Evolutionary conservation across 2,888 invertebrate species (phyloP).

Genomic region (Ectropis crepuscularia): DNA sequence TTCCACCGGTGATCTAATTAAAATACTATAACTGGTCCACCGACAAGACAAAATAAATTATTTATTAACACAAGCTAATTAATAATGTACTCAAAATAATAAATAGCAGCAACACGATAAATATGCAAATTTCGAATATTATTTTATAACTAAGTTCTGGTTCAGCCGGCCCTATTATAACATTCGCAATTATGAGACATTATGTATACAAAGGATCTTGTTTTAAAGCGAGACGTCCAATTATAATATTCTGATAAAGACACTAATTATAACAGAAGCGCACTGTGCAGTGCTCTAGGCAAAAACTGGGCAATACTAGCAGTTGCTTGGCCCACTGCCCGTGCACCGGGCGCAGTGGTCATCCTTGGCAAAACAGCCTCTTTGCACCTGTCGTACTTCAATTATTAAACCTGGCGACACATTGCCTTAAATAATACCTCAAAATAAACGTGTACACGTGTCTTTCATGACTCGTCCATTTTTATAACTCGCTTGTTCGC

Average conservation of each 20-base stretch:
- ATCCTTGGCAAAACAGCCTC: constrained; percentile 73
- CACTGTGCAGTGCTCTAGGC: constrained; percentile 56
- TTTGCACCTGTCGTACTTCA: constrained; percentile 76
- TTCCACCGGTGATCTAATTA: too few species aligned
- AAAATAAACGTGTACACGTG: constrained; percentile 55
- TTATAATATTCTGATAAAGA: constrained; percentile 72
- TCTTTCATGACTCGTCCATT: constrained; percentile 33
- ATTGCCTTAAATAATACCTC: constrained; percentile 74
- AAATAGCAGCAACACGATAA: constrained; percentile 7
- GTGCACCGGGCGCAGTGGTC: constrained; percentile 69
- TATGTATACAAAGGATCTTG: constrained; percentile 57
- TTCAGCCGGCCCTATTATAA: constrained; percentile 34
- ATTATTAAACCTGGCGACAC: constrained; percentile 73
- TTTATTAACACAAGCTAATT: background rate
- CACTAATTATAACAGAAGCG: constrained; percentile 74
- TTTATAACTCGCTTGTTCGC: constrained; percentile 22
- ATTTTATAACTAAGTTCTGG: constrained; percentile 26
- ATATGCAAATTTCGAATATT: constrained; percentile 23
- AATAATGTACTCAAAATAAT: constrained; percentile 2
- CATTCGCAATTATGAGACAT: constrained; percentile 41
- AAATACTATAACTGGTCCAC: too few species aligned
- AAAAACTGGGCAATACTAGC: constrained; percentile 69
- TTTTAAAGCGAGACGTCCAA: constrained; percentile 60
- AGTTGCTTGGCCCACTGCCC: constrained; percentile 58
- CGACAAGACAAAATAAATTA: too few species aligned